Evolutionary conservation across 2,113 vertebrate genomes (phyloP).

Genomic region (Noturus placidus): DNA sequence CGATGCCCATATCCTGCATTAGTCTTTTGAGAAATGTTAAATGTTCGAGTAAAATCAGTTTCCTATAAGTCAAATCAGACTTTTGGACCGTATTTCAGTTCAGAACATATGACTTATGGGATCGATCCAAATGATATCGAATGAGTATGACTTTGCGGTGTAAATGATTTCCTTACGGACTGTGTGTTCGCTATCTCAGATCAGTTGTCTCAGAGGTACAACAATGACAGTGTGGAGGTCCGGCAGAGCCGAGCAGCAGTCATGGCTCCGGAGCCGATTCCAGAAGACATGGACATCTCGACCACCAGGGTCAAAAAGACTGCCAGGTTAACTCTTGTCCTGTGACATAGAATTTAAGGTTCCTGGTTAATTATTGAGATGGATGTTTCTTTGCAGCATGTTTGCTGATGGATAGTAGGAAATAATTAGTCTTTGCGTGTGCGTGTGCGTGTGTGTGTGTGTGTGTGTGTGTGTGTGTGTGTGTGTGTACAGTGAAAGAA

Average conservation of each 20-base stretch:
- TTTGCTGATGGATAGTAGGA: not conserved
- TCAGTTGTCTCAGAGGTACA: conserved; percentile 47
- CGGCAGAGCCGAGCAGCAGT: conserved; percentile 67
- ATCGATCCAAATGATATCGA: not conserved
- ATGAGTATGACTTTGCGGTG: not conserved
- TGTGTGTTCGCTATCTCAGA: conserved; percentile 54
- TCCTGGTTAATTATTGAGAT: not conserved
- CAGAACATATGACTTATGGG: not conserved
- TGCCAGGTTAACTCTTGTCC: conserved; percentile 60
- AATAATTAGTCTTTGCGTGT: not conserved
- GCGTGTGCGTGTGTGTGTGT: conserved; percentile 13
- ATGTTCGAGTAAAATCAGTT: not conserved
- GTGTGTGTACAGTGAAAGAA: conserved; percentile 66
- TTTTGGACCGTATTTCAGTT: not conserved
- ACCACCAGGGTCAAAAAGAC: conserved; percentile 64
- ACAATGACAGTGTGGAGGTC: conserved; percentile 60
- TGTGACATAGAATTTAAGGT: not conserved
- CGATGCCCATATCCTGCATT: not conserved
- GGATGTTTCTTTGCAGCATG: not conserved
- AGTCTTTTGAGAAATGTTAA: not conserved
- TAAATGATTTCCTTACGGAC: not conserved
- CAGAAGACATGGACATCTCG: conserved; percentile 61
- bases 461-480: conserved; percentile 5
- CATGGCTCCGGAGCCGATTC: conserved; percentile 71
- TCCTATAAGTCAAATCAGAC: not conserved